A percentile compares a stretch with the other conserved stretches of the same genome.
These are phyloP conservation scores for Anthonomus grandis DNA, from an alignment of 1,140 invertebrate species.

Conservation along the genomic window DNA sequence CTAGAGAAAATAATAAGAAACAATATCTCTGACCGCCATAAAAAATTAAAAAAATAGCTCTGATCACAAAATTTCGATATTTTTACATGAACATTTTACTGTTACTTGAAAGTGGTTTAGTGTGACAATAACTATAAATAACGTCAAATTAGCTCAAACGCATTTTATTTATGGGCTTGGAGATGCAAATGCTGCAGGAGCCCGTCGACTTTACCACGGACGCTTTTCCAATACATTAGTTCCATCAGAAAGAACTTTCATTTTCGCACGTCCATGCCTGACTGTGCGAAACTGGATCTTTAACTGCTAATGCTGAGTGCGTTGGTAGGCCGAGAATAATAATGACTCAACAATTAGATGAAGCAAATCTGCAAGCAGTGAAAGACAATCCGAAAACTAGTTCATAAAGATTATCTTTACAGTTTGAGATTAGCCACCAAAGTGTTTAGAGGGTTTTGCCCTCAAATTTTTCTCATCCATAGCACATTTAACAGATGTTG, in stretches of 20 bases:
- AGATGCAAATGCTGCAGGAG: constrained; percentile 18
- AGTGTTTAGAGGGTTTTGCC: constrained; percentile 16
- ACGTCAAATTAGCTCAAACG: constrained; percentile 7
- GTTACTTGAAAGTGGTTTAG: no score
- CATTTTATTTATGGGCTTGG: constrained; percentile 18
- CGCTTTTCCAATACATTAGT: constrained; percentile 18
- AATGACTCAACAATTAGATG: constrained; percentile 11
- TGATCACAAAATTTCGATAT: no score
- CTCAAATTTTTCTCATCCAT: no score
- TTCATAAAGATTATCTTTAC: constrained; percentile 15
- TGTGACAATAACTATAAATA: constrained; percentile 14
- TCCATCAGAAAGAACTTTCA: constrained; percentile 17
- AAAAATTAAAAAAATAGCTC: no score
- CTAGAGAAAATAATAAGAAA: no score
- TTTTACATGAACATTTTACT: no score
- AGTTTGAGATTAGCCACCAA: constrained; percentile 13
- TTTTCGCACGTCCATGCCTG: constrained; percentile 6
- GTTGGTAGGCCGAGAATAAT: constrained; percentile 11
- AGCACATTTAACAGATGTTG: no score
- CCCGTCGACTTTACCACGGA: constrained; percentile 15
- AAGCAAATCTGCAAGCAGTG: constrained; percentile 12
- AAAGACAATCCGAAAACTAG: constrained; percentile 13
- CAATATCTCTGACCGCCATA: no score
- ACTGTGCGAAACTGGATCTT: no score
- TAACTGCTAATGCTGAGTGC: constrained; percentile 1